These are phyloP conservation scores for Aphodius sticticus DNA, from an alignment of 2,888 invertebrate species.

Conservation along the genomic window DNA sequence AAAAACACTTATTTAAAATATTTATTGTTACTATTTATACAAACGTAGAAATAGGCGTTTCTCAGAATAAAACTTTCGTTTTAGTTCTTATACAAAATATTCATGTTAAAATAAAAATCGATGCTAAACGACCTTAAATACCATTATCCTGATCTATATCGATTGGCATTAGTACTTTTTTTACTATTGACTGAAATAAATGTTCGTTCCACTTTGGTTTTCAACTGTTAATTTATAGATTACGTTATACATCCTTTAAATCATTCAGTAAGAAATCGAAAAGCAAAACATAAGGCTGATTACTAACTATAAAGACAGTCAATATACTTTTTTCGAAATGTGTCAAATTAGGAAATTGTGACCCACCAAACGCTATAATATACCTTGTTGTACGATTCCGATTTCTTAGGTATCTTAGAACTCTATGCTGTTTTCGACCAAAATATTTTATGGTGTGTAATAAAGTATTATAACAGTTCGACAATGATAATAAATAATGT, in stretches of 20 bases:
- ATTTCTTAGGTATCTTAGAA: background rate
- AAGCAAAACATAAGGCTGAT: background rate
- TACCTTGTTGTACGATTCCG: background rate
- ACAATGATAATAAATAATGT: background rate
- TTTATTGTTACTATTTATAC: too few relatives aligned
- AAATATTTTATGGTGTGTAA: background rate
- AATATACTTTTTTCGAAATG: background rate
- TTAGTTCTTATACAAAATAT: too few relatives aligned
- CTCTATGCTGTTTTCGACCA: background rate
- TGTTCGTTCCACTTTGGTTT: background rate
- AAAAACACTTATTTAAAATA: too few relatives aligned
- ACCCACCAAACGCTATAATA: background rate
- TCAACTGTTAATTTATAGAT: background rate
- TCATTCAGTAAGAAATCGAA: background rate
- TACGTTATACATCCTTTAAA: background rate
- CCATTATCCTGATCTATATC: too few relatives aligned
- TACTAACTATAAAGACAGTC: background rate
- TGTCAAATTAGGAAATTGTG: background rate
- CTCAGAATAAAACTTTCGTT: too few relatives aligned
- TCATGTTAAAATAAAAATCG: too few relatives aligned
- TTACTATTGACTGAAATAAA: too few relatives aligned
- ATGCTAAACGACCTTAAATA: too few relatives aligned
- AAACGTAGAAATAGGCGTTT: too few relatives aligned
- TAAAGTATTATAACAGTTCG: conserved; percentile 4
- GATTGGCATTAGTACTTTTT: too few relatives aligned